Evolutionary conservation across 2,113 vertebrate species (phyloP).

Genomic region (Aldabrachelys gigantea): DNA sequence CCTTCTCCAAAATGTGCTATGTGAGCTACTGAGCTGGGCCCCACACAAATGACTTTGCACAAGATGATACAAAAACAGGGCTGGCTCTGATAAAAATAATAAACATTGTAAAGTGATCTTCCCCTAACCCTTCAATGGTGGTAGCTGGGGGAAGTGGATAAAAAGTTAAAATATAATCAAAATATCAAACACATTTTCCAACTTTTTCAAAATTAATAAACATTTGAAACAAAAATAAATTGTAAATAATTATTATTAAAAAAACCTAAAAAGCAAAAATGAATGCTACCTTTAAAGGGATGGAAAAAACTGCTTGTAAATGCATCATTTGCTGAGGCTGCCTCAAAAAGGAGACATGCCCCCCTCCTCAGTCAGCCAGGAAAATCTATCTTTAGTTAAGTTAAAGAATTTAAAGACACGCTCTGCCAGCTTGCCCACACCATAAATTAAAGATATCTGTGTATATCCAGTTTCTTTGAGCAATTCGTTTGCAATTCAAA

Average conservation of each 20-base stretch:
- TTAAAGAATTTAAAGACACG: not conserved
- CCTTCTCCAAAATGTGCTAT: not conserved
- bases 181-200: not conserved
- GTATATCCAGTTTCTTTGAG: not conserved
- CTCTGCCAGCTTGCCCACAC: not conserved
- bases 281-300: not conserved
- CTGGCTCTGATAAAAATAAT: not conserved
- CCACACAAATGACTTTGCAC: not conserved
- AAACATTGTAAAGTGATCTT: not conserved
- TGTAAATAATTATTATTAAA: not conserved
- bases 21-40: not conserved
- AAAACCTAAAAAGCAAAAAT: not conserved
- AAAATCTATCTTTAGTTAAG: not conserved
- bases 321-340: not conserved
- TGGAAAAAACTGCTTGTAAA: not conserved
- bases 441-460: not conserved
- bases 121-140: not conserved
- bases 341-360: not conserved
- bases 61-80: not conserved
- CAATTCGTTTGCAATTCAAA: not conserved
- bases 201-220: not conserved
- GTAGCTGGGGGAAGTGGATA: not conserved
- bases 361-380: not conserved
- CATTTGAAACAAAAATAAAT: not conserved
- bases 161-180: not conserved